Percentiles rank a stretch among this genome's conserved stretches.
Evolutionary conservation across 2,888 invertebrate genomes (phyloP).

Genomic region (Aphrophora alni): DNA sequence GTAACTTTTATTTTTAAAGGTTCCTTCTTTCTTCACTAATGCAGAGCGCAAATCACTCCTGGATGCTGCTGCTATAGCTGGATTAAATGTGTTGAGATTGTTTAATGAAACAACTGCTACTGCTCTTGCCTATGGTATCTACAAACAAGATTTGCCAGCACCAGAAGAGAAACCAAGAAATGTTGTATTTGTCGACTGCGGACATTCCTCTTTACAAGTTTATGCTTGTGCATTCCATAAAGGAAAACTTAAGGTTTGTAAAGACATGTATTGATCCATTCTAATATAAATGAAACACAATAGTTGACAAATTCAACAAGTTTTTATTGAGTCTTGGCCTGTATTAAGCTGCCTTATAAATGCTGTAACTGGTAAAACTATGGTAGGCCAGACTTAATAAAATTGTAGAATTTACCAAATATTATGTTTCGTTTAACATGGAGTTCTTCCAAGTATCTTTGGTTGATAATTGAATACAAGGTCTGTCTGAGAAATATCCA

Average conservation of each 20-base stretch:
- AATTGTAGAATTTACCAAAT: too few relatives aligned
- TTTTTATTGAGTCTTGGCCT: background rate
- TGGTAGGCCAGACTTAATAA: too few relatives aligned
- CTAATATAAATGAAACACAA: background rate
- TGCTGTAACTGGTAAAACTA: too few relatives aligned
- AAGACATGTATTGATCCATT: background rate
- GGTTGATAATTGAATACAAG: too few relatives aligned
- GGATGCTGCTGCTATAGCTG: conserved; percentile 91
- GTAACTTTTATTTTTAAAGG: conserved; percentile 55
- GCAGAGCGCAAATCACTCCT: conserved; percentile 89
- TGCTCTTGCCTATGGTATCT: conserved; percentile 96
- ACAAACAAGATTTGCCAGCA: conserved; percentile 94
- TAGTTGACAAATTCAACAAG: background rate
- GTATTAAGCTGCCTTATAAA: too few relatives aligned
- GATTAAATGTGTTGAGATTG: conserved; percentile 90
- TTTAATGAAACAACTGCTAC: conserved; percentile 98
- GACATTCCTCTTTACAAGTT: conserved; percentile 90
- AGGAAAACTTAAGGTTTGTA: conserved; percentile 79
- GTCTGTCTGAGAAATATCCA: too few relatives aligned
- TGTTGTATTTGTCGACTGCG: conserved; percentile 97
- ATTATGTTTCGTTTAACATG: background rate
- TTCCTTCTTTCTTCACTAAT: conserved; percentile 94
- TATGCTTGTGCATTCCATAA: conserved; percentile 92
- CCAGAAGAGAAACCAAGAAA: conserved; percentile 88
- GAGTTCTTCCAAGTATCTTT: too few relatives aligned